Percentiles rank a stretch among this genome's conserved stretches.
Evolutionary conservation across 2,113 vertebrate species (phyloP).

Genomic region (Catharus fuscescens): DNA sequence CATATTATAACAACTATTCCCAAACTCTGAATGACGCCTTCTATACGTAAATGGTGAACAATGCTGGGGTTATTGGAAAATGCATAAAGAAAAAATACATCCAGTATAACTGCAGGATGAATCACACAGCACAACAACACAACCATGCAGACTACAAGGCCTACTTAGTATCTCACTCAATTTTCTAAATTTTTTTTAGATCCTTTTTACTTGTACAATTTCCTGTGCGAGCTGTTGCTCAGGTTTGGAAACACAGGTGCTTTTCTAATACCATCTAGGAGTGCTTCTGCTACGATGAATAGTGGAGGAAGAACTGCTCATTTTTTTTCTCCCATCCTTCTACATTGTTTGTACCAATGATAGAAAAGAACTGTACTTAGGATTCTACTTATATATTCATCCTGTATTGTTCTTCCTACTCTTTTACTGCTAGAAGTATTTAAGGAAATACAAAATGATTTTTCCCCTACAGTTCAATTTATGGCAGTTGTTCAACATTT

Average conservation of each 20-base stretch:
- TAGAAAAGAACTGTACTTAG: background rate
- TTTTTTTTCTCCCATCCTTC: background rate
- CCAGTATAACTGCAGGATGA: background rate
- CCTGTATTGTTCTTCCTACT: background rate
- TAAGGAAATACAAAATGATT: background rate
- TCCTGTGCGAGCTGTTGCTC: background rate
- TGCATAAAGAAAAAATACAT: background rate
- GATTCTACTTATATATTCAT: background rate
- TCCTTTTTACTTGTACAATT: background rate
- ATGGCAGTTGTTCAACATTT: background rate
- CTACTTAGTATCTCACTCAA: background rate
- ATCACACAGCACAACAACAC: background rate
- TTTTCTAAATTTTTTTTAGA: background rate
- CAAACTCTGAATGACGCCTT: background rate
- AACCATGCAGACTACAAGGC: background rate
- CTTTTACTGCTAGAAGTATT: background rate
- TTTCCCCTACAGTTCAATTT: background rate
- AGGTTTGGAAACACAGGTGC: background rate
- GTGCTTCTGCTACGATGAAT: background rate
- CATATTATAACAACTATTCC: background rate
- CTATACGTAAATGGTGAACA: background rate
- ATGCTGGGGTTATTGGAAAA: background rate
- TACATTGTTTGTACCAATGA: background rate
- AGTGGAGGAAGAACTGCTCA: background rate
- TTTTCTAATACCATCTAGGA: background rate